phyloP scores from a whole-genome alignment of 2,797 vertebrate genomes.

The Garrulus glandarius region DNA sequence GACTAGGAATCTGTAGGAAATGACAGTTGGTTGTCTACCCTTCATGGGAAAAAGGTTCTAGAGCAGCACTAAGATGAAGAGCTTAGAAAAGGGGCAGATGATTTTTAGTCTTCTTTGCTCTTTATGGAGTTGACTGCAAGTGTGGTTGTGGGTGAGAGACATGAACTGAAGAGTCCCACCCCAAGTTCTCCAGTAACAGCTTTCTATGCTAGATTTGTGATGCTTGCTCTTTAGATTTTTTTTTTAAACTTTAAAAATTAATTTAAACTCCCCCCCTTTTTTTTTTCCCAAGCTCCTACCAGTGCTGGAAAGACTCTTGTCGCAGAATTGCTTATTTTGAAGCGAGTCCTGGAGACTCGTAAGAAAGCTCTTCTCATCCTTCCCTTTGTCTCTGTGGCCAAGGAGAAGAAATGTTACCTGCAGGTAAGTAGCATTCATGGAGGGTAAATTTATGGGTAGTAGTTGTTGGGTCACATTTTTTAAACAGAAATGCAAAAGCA shows the following conservation, averaged over 20 bases:
- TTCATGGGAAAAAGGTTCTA: neutral
- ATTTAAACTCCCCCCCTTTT: rapidly evolving
- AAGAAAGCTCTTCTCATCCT: conserved; percentile 95
- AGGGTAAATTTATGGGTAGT: neutral
- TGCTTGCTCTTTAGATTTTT: neutral
- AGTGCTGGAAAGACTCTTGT: conserved; percentile 98
- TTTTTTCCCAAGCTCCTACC: conserved; percentile 81
- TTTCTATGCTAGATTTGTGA: neutral
- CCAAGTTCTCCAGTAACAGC: neutral
- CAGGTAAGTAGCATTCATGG: conserved; percentile 78
- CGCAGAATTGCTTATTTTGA: conserved; percentile 93
- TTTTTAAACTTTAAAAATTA: neutral
- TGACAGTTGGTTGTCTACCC: neutral
- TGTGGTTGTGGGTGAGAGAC: neutral
- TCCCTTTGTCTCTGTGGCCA: conserved; percentile 95
- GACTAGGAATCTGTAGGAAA: neutral
- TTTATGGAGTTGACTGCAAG: neutral
- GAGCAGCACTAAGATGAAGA: neutral
- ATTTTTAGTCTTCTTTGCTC: neutral
- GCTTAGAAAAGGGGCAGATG: neutral
- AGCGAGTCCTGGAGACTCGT: conserved; percentile 89
- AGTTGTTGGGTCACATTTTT: neutral
- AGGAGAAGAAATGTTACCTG: conserved; percentile 94
- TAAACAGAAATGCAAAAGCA: neutral
- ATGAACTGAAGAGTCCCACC: neutral